Conservation (phyloP, 2,888 invertebrate species). For the Ichneumon xanthorius region DNA sequence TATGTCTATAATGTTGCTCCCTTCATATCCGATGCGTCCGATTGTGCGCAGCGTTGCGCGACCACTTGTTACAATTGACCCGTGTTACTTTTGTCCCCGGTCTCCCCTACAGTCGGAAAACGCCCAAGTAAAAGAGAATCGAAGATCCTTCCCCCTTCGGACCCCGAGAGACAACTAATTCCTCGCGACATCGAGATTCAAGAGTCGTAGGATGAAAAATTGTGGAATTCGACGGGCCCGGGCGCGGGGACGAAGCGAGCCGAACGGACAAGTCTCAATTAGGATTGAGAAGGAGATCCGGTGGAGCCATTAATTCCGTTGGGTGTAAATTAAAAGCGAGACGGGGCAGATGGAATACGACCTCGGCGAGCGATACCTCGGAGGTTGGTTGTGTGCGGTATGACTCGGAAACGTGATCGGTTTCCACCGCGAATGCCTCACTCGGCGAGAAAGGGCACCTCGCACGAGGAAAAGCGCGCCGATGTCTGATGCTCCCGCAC, state of each 20-base stretch:
- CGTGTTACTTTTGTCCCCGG: no score
- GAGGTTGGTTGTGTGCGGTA: conserved; percentile 68
- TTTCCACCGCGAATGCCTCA: conserved; percentile 51
- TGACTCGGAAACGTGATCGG: conserved; percentile 78
- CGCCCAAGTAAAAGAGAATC: background rate
- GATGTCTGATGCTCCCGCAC: conserved; percentile 59
- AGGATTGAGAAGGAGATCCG: conserved; percentile 64
- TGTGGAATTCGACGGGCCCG: conserved; percentile 36
- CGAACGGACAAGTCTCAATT: conserved; percentile 69
- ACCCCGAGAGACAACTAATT: conserved; percentile 19
- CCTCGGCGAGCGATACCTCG: conserved; percentile 18
- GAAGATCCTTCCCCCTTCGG: background rate
- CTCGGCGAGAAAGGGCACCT: conserved; percentile 52
- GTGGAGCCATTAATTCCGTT: conserved; percentile 78
- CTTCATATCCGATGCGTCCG: no score
- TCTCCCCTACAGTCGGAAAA: background rate
- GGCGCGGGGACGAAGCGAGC: conserved; percentile 55
- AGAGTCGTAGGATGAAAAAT: conserved; percentile 66
- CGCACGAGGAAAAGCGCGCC: conserved; percentile 39
- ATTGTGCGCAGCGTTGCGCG: no score
- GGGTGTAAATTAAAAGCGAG: conserved; percentile 80
- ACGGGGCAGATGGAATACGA: conserved; percentile 66
- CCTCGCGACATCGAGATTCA: conserved; percentile 30
- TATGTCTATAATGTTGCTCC: no score
- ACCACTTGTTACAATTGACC: no score